Evolutionary conservation across 2,888 invertebrate genomes (phyloP).

Genomic region (Ormyrus rosae): DNA sequence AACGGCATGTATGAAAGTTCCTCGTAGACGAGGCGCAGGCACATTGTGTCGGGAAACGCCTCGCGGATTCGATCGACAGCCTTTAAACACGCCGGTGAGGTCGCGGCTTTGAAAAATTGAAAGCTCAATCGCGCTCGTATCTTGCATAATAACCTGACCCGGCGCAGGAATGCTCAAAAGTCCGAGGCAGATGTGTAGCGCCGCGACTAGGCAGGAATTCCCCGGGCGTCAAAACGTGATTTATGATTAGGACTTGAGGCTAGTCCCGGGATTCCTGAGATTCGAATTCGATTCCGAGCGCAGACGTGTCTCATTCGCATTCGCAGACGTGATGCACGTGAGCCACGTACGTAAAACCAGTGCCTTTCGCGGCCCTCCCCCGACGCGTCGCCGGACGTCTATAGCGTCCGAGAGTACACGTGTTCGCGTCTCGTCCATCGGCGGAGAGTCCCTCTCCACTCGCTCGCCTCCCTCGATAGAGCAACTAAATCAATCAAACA

Average conservation of each 20-base stretch:
- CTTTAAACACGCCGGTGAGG: neutral
- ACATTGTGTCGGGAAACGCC: slow-evolving; percentile 47
- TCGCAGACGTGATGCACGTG: slow-evolving; percentile 54
- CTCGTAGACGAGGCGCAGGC: slow-evolving; percentile 60
- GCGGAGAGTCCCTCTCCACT: slow-evolving; percentile 22
- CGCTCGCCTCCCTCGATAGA: slow-evolving; percentile 18
- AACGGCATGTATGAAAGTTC: slow-evolving; percentile 59
- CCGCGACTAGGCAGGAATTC: slow-evolving; percentile 19
- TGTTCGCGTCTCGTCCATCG: slow-evolving; percentile 56
- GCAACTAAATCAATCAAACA: slow-evolving; percentile 44
- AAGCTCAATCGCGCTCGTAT: slow-evolving; percentile 19
- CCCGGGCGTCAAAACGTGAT: slow-evolving; percentile 58
- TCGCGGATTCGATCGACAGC: slow-evolving; percentile 34
- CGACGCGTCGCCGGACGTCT: slow-evolving; percentile 17
- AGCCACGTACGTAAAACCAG: slow-evolving; percentile 55
- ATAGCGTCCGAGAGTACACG: slow-evolving; percentile 52
- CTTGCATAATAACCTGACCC: slow-evolving; percentile 27
- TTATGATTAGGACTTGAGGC: slow-evolving; percentile 49
- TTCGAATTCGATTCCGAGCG: slow-evolving; percentile 49
- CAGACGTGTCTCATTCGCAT: slow-evolving; percentile 62
- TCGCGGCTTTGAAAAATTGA: slow-evolving; percentile 30
- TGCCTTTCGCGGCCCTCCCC: slow-evolving; percentile 21
- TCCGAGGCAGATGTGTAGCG: neutral
- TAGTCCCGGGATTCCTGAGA: slow-evolving; percentile 48
- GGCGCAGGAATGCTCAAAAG: slow-evolving; percentile 25